Percentiles rank a stretch among this genome's conserved stretches.
Conservation (phyloP, 2,797 vertebrate genomes). For the Tokudaia muenninki region DNA sequence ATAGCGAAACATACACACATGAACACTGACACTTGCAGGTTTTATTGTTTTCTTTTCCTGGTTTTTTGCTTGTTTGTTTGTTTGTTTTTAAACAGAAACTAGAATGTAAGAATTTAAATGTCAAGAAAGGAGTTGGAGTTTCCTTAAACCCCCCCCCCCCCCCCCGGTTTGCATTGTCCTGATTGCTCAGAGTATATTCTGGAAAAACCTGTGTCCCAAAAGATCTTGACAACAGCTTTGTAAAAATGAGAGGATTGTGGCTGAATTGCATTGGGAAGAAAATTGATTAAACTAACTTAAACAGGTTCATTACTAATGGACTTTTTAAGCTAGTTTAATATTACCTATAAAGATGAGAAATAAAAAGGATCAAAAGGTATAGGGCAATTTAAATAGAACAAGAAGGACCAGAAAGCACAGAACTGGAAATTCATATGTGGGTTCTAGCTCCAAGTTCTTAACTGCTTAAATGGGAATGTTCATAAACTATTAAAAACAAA, state of each 20-base stretch:
- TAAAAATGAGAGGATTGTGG: conserved; percentile 14
- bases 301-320: conserved; percentile 21
- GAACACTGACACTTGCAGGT: background rate
- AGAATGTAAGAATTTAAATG: conserved; percentile 26
- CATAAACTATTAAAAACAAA: background rate
- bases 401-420: background rate
- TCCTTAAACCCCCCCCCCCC: background rate
- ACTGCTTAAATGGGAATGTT: background rate
- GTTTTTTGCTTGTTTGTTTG: background rate
- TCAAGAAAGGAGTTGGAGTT: conserved; percentile 8
- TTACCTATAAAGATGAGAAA: conserved; percentile 4
- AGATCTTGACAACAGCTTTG: no score
- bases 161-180: background rate
- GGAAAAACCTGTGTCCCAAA: no score
- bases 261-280: conserved; percentile 15
- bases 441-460: background rate
- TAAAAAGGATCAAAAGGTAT: conserved; percentile 30
- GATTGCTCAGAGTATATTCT: background rate
- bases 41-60: background rate
- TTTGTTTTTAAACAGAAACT: background rate
- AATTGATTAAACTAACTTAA: conserved; percentile 49
- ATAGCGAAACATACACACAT: background rate
- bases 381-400: background rate
- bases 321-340: conserved; percentile 62
- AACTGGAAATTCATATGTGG: background rate